A percentile compares a stretch with the other conserved stretches of the same genome.
Evolutionary conservation across 2,797 vertebrate genomes (phyloP).

Genomic region (Triplophysa yarkandensis): DNA sequence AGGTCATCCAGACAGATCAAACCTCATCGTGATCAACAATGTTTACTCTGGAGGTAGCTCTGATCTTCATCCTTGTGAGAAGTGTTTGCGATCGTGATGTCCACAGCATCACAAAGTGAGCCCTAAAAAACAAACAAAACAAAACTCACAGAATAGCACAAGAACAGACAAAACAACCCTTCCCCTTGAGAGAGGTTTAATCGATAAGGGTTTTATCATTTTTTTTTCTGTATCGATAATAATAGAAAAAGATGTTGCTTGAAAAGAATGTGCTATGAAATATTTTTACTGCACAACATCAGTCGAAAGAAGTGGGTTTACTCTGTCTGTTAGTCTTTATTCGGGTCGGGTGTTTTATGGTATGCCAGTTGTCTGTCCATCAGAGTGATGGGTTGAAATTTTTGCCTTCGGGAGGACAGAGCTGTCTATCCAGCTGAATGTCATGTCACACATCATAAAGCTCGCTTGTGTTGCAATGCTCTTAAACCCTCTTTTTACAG

Average conservation of each 20-base stretch:
- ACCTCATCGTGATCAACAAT: slow-evolving; percentile 54
- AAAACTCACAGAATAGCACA: not conserved
- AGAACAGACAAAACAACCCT: not conserved
- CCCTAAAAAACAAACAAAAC: slow-evolving; percentile 20
- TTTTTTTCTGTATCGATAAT: slow-evolving; percentile 8
- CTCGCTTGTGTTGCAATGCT: slow-evolving; percentile 9
- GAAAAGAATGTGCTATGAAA: not conserved
- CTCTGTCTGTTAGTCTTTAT: not conserved
- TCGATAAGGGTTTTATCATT: not conserved
- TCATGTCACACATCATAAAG: slow-evolving; percentile 27
- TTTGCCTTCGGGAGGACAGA: slow-evolving; percentile 19
- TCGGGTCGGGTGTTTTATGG: slow-evolving; percentile 14
- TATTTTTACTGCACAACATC: not conserved
- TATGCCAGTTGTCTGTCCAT: slow-evolving; percentile 12
- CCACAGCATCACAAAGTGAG: not conserved
- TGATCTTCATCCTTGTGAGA: slow-evolving; percentile 15
- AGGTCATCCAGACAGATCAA: not conserved
- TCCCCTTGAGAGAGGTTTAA: not conserved
- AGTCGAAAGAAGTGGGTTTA: not conserved
- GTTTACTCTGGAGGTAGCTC: not conserved
- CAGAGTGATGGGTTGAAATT: slow-evolving; percentile 24
- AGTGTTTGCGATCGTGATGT: not conserved
- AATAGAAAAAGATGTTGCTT: not conserved
- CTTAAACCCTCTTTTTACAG: slow-evolving; percentile 1
- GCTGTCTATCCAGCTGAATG: slow-evolving; percentile 23